These are phyloP conservation scores for Sarcophaga caerulescens DNA, from an alignment of 2,888 invertebrate genomes.

Conservation along the genomic window DNA sequence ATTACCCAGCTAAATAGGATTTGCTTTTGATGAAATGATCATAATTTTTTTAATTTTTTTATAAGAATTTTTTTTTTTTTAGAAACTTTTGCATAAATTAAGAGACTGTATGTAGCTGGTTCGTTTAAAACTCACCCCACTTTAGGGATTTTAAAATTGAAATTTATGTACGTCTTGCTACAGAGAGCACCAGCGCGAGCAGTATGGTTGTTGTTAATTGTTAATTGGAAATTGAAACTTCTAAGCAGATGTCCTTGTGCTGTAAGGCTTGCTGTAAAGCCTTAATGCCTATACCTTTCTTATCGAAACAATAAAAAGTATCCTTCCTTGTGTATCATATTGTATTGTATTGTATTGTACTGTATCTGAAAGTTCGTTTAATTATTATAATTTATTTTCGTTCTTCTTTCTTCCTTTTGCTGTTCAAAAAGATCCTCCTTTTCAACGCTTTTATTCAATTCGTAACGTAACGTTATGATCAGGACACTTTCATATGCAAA, in stretches of 20 bases:
- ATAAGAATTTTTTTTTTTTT: not conserved
- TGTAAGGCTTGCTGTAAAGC: constrained; percentile 37
- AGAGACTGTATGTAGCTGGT: constrained; percentile 54
- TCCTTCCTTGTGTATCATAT: constrained; percentile 19
- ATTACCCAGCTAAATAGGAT: constrained; percentile 18
- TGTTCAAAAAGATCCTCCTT: constrained; percentile 52
- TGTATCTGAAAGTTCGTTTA: constrained; percentile 62
- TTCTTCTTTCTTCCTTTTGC: constrained; percentile 25
- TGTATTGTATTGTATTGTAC: constrained; percentile 26
- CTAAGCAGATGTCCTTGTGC: constrained; percentile 68
- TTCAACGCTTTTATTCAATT: constrained; percentile 57
- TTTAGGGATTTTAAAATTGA: not conserved
- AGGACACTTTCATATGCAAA: constrained; percentile 70
- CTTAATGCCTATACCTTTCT: constrained; percentile 52
- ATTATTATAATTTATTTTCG: constrained; percentile 66
- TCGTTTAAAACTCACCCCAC: constrained; percentile 19
- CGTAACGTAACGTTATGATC: constrained; percentile 53
- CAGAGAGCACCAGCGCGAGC: not conserved
- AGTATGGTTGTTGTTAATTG: constrained; percentile 28
- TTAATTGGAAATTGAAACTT: constrained; percentile 66
- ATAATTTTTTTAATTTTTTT: not conserved
- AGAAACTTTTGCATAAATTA: constrained; percentile 67
- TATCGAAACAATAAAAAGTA: constrained; percentile 5
- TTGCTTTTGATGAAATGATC: constrained; percentile 11
- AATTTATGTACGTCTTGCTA: not conserved